phyloP scores from a whole-genome alignment of 1,140 invertebrate genomes.

The Cydia fagiglandana region DNA sequence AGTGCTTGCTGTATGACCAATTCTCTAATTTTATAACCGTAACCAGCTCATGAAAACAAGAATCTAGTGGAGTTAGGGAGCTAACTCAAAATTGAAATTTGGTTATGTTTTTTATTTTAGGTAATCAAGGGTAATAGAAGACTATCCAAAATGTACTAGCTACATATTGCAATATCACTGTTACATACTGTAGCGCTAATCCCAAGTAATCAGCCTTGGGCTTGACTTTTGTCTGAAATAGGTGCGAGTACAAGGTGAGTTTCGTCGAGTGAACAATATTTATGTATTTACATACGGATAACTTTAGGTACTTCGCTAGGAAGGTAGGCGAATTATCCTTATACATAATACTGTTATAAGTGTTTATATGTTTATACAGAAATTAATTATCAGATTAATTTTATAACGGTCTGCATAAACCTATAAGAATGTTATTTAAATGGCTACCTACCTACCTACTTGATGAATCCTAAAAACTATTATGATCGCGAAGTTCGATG shows the following conservation, averaged over 20 bases:
- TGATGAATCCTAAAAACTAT: no score
- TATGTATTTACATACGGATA: neutral
- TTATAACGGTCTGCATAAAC: no score
- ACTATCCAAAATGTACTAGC: no score
- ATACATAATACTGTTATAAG: neutral
- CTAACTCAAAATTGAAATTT: no score
- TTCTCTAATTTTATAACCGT: constrained; percentile 68
- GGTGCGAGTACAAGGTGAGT: neutral
- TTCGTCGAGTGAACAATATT: neutral
- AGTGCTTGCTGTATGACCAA: constrained; percentile 59
- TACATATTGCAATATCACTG: no score
- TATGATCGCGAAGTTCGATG: neutral
- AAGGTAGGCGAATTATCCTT: neutral
- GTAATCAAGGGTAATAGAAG: no score
- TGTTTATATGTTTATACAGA: no score
- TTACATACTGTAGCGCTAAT: neutral
- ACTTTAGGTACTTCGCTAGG: neutral
- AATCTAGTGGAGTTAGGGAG: neutral
- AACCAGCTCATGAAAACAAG: constrained; percentile 28
- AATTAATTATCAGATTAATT: no score
- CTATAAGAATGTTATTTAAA: no score
- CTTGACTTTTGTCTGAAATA: constrained; percentile 12
- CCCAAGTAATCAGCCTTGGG: constrained; percentile 4
- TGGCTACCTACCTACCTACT: no score
- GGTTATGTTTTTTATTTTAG: no score